Base-by-base conservation (phyloP, 2,797 vertebrate species). In the Bradypodion ventrale region DNA sequence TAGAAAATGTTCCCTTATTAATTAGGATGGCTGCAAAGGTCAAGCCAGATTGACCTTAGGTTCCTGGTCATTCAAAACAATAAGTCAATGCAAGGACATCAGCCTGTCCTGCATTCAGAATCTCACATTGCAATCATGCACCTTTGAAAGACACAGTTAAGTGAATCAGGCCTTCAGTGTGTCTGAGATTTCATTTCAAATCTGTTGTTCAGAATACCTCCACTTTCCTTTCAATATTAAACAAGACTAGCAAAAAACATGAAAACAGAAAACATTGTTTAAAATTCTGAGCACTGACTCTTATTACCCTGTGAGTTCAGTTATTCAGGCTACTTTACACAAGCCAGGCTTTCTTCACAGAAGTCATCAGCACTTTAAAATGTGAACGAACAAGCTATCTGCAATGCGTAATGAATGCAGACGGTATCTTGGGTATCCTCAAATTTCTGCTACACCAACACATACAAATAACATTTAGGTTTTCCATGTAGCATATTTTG, bases 241-340 rank as follows among this genome's bases (percentile, higher is more conserved):
- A 63, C 85, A 83, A 9, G 49, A 49, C 21, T 49, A 72, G 37
- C 27, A 40, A 52, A 83, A 66, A 84, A 7, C 66, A 1, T 0
- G 27, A 85, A 40, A 60, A 74, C 37, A 59, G 73, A 92, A 49
- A 78, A 65, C 70, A 0, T 1, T 40, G 13, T 76, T 37, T 27
- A 59, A 78, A 42, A 86, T 63, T 49, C 73, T 65, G 85, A 56
- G 59, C 65, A 60, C 1, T 66, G 23, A 49, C 87, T 42, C 52
- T 84, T 68, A 70, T 74, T n/a, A n/a, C n/a, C 13, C 32, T 29
- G n/a, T 49, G 84, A 89, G 60, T 29, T 52, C 73, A 93, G 56
- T 4, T 40, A 75, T 65, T 83, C 83, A 60, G 4, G 25, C n/a
- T 35, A 40, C 16, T 75, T 68, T 40, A 69, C 42, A 29, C 2